These are phyloP conservation scores for Chaetops frenatus DNA, from an alignment of 2,113 vertebrate species.

Conservation along the genomic window DNA sequence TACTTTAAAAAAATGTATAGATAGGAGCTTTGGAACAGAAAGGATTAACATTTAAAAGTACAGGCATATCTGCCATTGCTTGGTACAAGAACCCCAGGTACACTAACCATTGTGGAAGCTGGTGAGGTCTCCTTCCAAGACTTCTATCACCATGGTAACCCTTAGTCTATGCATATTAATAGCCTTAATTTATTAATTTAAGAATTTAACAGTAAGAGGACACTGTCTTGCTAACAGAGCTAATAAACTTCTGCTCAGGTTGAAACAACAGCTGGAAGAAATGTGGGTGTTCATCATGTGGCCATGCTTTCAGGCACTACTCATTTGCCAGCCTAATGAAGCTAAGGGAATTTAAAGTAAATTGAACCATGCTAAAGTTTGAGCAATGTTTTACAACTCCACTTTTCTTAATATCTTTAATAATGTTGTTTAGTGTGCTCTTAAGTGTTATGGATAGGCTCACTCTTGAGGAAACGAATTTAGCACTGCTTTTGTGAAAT, in stretches of 20 bases:
- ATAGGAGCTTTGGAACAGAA: background rate
- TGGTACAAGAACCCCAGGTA: background rate
- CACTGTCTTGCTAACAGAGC: background rate
- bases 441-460: background rate
- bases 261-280: background rate
- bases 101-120: background rate
- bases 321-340: background rate
- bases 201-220: background rate
- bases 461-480: background rate
- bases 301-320: background rate
- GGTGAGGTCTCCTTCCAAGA: background rate
- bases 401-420: background rate
- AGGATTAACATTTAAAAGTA: background rate
- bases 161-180: conserved; percentile 13
- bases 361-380: background rate
- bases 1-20: background rate
- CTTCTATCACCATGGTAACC: background rate
- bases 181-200: conserved; percentile 22
- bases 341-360: background rate
- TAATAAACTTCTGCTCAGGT: background rate
- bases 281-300: background rate
- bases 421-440: background rate
- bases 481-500: background rate
- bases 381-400: background rate
- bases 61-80: background rate